Conservation (phyloP, 1,140 invertebrate species). For the Neotoxoptera formosana region DNA sequence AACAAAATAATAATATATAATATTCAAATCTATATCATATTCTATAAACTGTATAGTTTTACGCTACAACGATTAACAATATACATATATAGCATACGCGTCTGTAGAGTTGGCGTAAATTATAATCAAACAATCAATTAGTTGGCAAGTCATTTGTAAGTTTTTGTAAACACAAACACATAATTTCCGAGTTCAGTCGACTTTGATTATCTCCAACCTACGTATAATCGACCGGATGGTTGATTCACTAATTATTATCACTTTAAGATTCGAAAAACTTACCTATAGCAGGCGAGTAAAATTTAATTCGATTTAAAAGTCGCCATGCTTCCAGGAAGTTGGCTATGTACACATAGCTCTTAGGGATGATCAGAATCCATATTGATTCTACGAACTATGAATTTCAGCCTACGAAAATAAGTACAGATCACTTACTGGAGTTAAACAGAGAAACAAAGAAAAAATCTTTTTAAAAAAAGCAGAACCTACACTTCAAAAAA, state of each 20-base stretch:
- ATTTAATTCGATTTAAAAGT: background rate
- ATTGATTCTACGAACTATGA: background rate
- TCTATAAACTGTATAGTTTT: background rate
- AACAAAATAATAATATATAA: background rate
- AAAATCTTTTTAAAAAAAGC: background rate
- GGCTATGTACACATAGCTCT: background rate
- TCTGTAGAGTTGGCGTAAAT: background rate
- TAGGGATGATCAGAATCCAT: background rate
- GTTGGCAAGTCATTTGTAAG: background rate
- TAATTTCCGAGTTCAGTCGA: background rate
- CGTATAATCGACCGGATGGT: background rate
- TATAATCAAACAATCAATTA: background rate
- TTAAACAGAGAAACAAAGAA: background rate
- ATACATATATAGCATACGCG: too few species aligned
- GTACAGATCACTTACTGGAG: too few species aligned
- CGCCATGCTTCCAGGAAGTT: background rate
- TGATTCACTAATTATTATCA: background rate
- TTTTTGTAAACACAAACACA: background rate
- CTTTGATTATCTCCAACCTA: background rate
- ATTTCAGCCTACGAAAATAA: background rate
- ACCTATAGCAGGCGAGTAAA: background rate
- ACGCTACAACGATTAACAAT: background rate
- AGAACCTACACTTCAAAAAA: background rate
- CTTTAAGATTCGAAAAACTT: background rate
- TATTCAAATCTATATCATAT: background rate